Base-by-base conservation (phyloP, 1,140 invertebrate genomes). In the Halotydeus destructor region DNA sequence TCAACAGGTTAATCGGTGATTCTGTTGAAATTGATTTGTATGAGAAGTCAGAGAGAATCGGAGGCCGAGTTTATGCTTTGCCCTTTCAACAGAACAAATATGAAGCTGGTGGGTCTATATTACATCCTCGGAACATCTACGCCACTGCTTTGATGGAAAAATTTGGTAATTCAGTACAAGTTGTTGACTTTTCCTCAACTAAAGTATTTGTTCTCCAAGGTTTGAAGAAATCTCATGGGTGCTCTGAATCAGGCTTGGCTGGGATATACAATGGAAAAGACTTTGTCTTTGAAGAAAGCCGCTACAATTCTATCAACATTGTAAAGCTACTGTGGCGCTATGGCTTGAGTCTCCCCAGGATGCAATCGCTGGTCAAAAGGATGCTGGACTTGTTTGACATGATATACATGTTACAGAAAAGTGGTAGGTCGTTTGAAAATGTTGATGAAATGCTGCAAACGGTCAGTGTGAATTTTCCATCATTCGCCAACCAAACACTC, bases 61-160 rank as follows among this genome's bases (percentile, higher is more conserved):
- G 73, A 12, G 73, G 73, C 30, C 58, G 73, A 32, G 45, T 73
- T 33, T 60, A 67, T 0, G 64, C 63, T 1, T 42, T 68, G 21
- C 49, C 59, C 38, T 55, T 74, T 38, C 54, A 57, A 40, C 55
- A 60, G 14, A 49, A 61, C 31, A 50, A 63, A 26, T 71, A 68
- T 56, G 72, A 75, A 60, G 57, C 64, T 37, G 72, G 72, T 12
- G 72, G 68, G 33, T 50, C 62, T 3, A 55, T 74, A 5, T 66
- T 75, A 53, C 71, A 75, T 52, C 56, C 65, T 0, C 58, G 52
- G 45, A 74, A 75, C 55, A 57, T 62, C 54, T 46, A 47, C 37
- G 41, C 41, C 33, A 12, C 27, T 25, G 5, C 26, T 39, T 36
- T 41, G 32, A 23, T 41, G 12, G 11, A 27, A 14, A 23, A 33